phyloP scores from a whole-genome alignment of 2,888 invertebrate genomes.

The Ectemnius continuus region DNA sequence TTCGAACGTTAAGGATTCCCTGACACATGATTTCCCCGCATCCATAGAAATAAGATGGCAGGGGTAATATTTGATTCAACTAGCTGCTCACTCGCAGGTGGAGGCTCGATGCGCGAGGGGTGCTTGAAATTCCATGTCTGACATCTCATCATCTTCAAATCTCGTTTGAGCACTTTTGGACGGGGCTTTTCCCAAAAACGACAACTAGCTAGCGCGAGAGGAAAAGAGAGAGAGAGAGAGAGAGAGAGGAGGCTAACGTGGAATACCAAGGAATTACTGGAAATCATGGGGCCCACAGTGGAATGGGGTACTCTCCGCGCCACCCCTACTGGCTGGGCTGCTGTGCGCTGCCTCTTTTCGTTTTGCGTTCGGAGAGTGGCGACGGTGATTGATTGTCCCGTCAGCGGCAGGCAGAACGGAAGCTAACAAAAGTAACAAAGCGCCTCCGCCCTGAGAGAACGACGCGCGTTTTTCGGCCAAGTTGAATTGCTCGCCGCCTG shows the following conservation, averaged over 20 bases:
- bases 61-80: slow-evolving; percentile 42
- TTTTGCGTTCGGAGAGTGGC: slow-evolving; percentile 66
- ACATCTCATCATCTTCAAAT: slow-evolving; percentile 16
- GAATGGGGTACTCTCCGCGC: too few species aligned
- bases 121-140: slow-evolving; percentile 50
- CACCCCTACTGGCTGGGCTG: background rate
- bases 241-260: background rate
- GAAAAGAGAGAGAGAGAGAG: too few species aligned
- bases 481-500: slow-evolving; percentile 63
- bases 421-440: slow-evolving; percentile 74
- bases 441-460: slow-evolving; percentile 55
- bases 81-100: slow-evolving; percentile 53
- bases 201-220: too few species aligned
- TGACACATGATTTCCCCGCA: background rate
- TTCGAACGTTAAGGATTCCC: background rate
- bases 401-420: slow-evolving; percentile 70
- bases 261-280: slow-evolving; percentile 31
- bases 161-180: background rate
- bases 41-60: slow-evolving; percentile 20
- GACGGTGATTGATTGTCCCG: slow-evolving; percentile 76
- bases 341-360: slow-evolving; percentile 56
- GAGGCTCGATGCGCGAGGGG: slow-evolving; percentile 42
- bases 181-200: too few species aligned
- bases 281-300: too few species aligned
- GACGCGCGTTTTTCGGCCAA: slow-evolving; percentile 61